Percentiles rank a stretch among this genome's conserved stretches.
phyloP scores from a whole-genome alignment of 2,888 invertebrate genomes.

The Acronicta leporina region DNA sequence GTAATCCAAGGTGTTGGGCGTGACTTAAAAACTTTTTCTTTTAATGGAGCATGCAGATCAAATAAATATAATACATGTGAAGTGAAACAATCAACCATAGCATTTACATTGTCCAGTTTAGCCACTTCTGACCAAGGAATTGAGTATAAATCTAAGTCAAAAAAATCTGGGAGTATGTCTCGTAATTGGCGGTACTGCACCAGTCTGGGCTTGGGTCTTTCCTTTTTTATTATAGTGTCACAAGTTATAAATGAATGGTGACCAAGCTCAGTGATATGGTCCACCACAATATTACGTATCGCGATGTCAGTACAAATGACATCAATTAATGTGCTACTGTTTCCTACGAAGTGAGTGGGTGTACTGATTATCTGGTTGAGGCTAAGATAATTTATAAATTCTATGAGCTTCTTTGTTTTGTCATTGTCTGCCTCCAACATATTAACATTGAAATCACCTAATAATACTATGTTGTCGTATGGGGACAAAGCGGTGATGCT shows the following conservation, averaged over 20 bases:
- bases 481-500: too few relatives aligned
- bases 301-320: too few relatives aligned
- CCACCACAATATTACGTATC: background rate
- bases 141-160: background rate
- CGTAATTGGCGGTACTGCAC: background rate
- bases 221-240: background rate
- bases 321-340: too few relatives aligned
- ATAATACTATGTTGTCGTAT: too few relatives aligned
- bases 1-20: slow-evolving; percentile 1
- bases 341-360: too few relatives aligned
- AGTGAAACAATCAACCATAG: background rate
- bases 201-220: background rate
- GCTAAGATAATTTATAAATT: too few relatives aligned
- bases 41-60: slow-evolving; percentile 1
- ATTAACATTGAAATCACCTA: too few relatives aligned
- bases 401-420: too few relatives aligned
- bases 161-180: slow-evolving; percentile 1
- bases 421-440: too few relatives aligned
- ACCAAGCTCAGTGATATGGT: background rate
- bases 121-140: background rate
- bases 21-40: background rate
- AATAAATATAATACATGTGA: background rate
- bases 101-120: background rate
- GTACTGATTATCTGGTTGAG: too few relatives aligned
- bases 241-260: background rate